Base-by-base conservation (phyloP, 2,797 vertebrate species). In the Trachurus trachurus region DNA sequence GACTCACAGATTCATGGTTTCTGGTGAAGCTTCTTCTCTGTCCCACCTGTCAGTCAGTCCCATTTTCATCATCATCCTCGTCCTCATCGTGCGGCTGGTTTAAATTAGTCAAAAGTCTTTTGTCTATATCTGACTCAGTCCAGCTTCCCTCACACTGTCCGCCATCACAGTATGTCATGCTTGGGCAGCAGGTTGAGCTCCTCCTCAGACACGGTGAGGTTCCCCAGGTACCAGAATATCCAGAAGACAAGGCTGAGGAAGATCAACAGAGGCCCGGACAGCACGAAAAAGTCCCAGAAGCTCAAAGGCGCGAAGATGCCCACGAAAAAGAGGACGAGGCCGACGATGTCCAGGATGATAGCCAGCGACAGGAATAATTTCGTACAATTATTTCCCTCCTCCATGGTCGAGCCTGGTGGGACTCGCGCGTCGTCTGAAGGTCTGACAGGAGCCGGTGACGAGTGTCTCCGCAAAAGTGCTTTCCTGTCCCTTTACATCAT, bases 281-380 rank as follows among this genome's bases (percentile, higher is more conserved):
- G 92, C 66, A 99, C 84, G 0, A 98, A 96, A 74, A 99, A 98
- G 86, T 98, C 98, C 96, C 97, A 98, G 86, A 78, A 97, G 5
- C 79, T 90, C 11, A 97, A 6, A 0, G 92, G 82, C 0, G 94
- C 96, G 0, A 96, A 94, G 81, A 98, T 85, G 7, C 98, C 98
- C 8, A 97, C 0, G 0, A 99, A 57, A 44, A 99, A 90, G 73
- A 97, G 71, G 66, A 94, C 0, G 31, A 98, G 65, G 31, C 98
- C 98, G 0, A 53, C 0, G 0, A 90, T 3, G 2, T 98, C 97
- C 0, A 96, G 64, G 1, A 97, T 0, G 29, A 98, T 0, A 0
- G 94, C 98, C 64, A 97, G 0, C 0, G 86, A 0, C 1, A 97
- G 74, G n/a, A 97, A 72, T 26, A 67, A 0, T 0, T 4, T 3